Evolutionary conservation across 2,113 vertebrate species (phyloP), one percentile per base, ranked within the genome.

Genomic region (Brienomyrus brachyistius): DNA sequence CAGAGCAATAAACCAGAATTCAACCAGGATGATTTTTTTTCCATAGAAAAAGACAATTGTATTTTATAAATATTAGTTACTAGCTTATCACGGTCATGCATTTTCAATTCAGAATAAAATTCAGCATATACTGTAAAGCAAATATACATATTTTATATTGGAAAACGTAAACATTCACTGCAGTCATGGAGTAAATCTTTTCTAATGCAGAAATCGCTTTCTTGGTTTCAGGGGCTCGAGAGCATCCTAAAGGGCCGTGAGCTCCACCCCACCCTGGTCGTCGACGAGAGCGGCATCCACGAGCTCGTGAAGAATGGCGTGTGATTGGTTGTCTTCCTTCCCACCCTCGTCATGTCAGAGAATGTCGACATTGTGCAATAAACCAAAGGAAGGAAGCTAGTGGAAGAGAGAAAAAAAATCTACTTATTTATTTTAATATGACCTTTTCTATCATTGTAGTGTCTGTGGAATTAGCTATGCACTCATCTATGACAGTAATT

Each of bases 291-390:
- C 0, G 98, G 98, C 45, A 93, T 96, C 92, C 97, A 97, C 0
- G 95, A 99, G 93, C 92, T 97, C 92, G 97, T 98, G 94, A 97
- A 97, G 94, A 99, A 99, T 0, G 98, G 98, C 10, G 40, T 97
- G 89, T 98, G 91, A 96, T 85, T 0, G 31, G 74, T 5, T 89
- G 89, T 90, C 91, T 92, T 91, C 88, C 89, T 89, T n/a, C 91
- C 85, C 59, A 87, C 90, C 89, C 31, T 23, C 89, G 50, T 62
- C 86, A 43, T 27, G 48, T 89, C 51, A 90, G 82, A 90, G 88
- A 89, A 93, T 94, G 92, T 92, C 94, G 93, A 94, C 90, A 89
- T 77, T 90, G 95, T 96, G 94, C 95, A 95, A 95, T 95, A 95
- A 95, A n/a, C 92, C 92, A 91, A 94, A 94, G 92, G 92, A 95